Evolutionary conservation across 2,797 vertebrate genomes (phyloP).

Genomic region (Rhynchotus rufescens): DNA sequence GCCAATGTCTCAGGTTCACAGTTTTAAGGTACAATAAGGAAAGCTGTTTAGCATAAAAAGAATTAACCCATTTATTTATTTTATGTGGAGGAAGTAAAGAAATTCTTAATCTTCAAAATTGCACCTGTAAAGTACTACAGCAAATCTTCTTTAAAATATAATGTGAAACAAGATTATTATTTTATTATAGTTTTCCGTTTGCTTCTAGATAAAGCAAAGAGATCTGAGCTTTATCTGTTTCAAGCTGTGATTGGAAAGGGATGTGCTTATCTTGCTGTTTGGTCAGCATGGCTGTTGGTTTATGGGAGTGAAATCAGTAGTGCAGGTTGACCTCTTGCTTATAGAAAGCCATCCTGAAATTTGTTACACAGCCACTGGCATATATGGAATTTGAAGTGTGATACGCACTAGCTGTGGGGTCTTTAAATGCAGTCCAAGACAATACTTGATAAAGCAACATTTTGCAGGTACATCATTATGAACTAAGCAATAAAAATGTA

Average conservation of each 20-base stretch:
- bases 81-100: background rate
- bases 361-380: background rate
- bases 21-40: background rate
- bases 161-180: background rate
- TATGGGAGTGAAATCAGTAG: background rate
- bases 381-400: background rate
- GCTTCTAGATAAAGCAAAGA: background rate
- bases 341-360: background rate
- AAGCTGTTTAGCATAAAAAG: background rate
- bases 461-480: background rate
- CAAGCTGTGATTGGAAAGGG: background rate
- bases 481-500: background rate
- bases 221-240: background rate
- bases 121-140: background rate
- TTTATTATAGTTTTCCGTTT: slow-evolving; percentile 20
- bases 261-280: background rate
- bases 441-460: background rate
- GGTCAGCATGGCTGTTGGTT: background rate
- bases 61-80: background rate
- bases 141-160: background rate
- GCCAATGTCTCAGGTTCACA: background rate
- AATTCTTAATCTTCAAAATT: background rate
- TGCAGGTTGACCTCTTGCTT: background rate
- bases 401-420: background rate
- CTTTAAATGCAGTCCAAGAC: accelerated